Conservation (phyloP, 2,888 invertebrate species). For the Sphaerophoria rueppellii region DNA sequence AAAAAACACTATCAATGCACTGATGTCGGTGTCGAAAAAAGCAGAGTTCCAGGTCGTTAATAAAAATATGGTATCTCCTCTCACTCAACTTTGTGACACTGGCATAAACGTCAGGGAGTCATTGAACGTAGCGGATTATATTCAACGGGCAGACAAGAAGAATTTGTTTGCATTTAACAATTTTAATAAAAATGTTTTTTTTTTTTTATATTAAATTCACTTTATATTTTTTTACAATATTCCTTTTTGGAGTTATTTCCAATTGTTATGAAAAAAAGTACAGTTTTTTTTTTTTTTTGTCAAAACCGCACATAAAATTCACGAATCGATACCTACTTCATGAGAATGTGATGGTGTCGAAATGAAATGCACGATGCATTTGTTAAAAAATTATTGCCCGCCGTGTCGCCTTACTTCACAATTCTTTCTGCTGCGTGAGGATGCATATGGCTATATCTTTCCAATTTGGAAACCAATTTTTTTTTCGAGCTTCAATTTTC, state of each 20-base stretch:
- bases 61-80: conserved; percentile 30
- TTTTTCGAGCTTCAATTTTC: conserved; percentile 5
- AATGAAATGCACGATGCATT: conserved; percentile 66
- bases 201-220: conserved; percentile 23
- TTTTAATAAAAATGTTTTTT: conserved; percentile 63
- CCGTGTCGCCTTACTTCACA: background rate
- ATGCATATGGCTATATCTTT: conserved; percentile 12
- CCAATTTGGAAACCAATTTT: conserved; percentile 62
- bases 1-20: conserved; percentile 3
- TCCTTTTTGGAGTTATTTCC: conserved; percentile 35
- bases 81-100: conserved; percentile 27
- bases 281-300: conserved; percentile 21
- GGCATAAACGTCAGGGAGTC: conserved; percentile 48
- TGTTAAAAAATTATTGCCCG: conserved; percentile 52
- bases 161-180: conserved; percentile 34
- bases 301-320: conserved; percentile 45
- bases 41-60: conserved; percentile 45
- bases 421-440: background rate
- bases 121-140: conserved; percentile 67
- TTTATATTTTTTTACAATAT: background rate
- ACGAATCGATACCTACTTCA: conserved; percentile 60
- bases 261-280: conserved; percentile 57
- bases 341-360: conserved; percentile 66
- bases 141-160: conserved; percentile 26
- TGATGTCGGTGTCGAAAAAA: conserved; percentile 23